A percentile compares a stretch with the other conserved stretches of the same genome.
These are phyloP conservation scores for Polydrusus cervinus DNA, from an alignment of 2,888 invertebrate species.

Conservation along the genomic window DNA sequence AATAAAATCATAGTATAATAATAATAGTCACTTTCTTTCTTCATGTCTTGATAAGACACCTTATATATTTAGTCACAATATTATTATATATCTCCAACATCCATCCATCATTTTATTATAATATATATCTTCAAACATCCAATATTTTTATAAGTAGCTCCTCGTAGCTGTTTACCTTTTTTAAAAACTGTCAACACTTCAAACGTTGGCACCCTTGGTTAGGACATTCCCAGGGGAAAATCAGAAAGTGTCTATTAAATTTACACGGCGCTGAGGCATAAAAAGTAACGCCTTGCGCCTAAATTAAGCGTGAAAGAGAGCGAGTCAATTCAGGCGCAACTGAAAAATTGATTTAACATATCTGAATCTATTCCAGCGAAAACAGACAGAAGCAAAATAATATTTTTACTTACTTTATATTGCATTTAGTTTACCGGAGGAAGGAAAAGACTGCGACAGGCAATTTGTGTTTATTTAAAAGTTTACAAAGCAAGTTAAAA, in stretches of 20 bases:
- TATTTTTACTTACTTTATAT: conserved; percentile 42
- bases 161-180: conserved; percentile 28
- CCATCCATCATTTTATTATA: too few species aligned
- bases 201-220: conserved; percentile 27
- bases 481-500: conserved; percentile 29
- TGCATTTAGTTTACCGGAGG: conserved; percentile 36
- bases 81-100: too few species aligned
- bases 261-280: conserved; percentile 60
- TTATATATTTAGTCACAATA: too few species aligned
- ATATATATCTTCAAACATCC: too few species aligned
- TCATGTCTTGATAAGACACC: too few species aligned
- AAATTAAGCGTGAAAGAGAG: conserved; percentile 61
- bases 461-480: conserved; percentile 41
- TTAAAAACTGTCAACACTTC: conserved; percentile 27
- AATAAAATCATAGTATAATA: too few species aligned
- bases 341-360: conserved; percentile 44
- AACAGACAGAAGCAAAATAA: conserved; percentile 44
- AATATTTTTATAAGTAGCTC: background rate
- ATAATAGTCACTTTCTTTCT: too few species aligned
- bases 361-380: conserved; percentile 37
- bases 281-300: conserved; percentile 65
- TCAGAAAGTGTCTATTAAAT: conserved; percentile 41
- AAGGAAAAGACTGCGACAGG: conserved; percentile 26
- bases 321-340: conserved; percentile 51
- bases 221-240: conserved; percentile 23